phyloP scores from a whole-genome alignment of 2,888 invertebrate genomes.

The Nephrotoma appendiculata region DNA sequence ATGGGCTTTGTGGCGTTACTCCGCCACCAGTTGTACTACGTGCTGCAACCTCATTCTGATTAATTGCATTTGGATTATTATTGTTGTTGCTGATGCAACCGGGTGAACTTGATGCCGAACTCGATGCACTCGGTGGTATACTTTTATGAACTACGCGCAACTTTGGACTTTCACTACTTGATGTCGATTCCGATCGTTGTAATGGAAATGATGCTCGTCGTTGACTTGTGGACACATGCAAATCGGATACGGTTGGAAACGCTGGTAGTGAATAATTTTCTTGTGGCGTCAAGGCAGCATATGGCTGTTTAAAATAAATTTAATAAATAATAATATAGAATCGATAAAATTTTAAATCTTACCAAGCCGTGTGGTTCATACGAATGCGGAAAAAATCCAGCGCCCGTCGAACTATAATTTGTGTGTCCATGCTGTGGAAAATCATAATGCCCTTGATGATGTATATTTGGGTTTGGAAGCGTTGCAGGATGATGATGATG shows the following conservation, averaged over 20 bases:
- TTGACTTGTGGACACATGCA: slow-evolving; percentile 51
- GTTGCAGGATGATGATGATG: slow-evolving; percentile 36
- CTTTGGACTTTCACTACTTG: slow-evolving; percentile 63
- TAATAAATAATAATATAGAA: background rate
- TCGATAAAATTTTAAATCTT: slow-evolving; percentile 14
- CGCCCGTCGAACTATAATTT: slow-evolving; percentile 23
- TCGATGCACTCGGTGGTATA: slow-evolving; percentile 44
- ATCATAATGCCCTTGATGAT: slow-evolving; percentile 27
- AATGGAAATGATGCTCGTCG: slow-evolving; percentile 63
- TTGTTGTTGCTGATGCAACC: slow-evolving; percentile 19
- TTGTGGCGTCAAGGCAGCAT: slow-evolving; percentile 32
- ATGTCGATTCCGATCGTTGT: slow-evolving; percentile 67
- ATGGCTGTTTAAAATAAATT: slow-evolving; percentile 18
- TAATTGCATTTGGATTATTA: slow-evolving; percentile 13
- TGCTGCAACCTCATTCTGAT: slow-evolving; percentile 11
- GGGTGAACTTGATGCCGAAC: slow-evolving; percentile 40
- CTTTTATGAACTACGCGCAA: slow-evolving; percentile 27
- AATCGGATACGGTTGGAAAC: slow-evolving; percentile 52
- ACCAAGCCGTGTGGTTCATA: slow-evolving; percentile 22
- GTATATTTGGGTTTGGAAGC: slow-evolving; percentile 16
- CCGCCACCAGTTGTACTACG: slow-evolving; percentile 17
- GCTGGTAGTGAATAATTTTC: slow-evolving; percentile 57
- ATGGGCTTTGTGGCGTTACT: slow-evolving; percentile 52
- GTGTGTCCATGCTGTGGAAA: slow-evolving; percentile 33
- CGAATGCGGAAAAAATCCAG: slow-evolving; percentile 15